Evolutionary conservation across 2,888 invertebrate genomes (phyloP), one percentile per base, ranked within the genome.

Genomic region (Rosalia funebris): DNA sequence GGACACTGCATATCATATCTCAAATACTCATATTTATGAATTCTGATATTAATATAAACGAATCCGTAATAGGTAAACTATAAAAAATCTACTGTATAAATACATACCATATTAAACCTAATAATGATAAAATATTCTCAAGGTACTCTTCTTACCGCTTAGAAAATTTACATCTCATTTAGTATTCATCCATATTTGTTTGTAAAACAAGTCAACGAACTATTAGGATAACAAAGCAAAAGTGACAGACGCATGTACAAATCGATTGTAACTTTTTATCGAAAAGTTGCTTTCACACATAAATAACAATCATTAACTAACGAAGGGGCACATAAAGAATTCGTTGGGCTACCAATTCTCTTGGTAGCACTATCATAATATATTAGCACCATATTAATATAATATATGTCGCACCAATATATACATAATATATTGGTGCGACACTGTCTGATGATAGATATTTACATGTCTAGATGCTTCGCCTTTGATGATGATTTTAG

Each of bases 181-280:
- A 45, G 42, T 45, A 60, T 60, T 60, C 60, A 56, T 60, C 50
- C 48, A 36, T 50, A 46, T 55, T 47, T 54, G 57, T 62, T 36
- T 58, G 54, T 46, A 37, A 62, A 56, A 59, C 46, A 47, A 58
- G 59, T 63, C 63, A 53, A 53, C 47, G 63, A 63, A 60, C 63
- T 50, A 63, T 60, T 63, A 60, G 60, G 57, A 60, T 63, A 59
- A 46, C 47, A 52, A 56, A 56, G 45, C 52, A 60, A 52, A 46
- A 46, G 41, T 59, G 58, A 59, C 34, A 52, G 42, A 52, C 54
- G 55, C 36, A 59, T 31, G 53, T 56, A 62, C 56, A 53, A 41
- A 39, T 56, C 37, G 39, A 50, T 50, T 25, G 34, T 39, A 39
- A 39, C 12, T 50, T 50, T 37, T 37, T 50, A 50, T 50, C 12